phyloP scores from a whole-genome alignment of 2,113 vertebrate genomes.

The Elephas maximus region DNA sequence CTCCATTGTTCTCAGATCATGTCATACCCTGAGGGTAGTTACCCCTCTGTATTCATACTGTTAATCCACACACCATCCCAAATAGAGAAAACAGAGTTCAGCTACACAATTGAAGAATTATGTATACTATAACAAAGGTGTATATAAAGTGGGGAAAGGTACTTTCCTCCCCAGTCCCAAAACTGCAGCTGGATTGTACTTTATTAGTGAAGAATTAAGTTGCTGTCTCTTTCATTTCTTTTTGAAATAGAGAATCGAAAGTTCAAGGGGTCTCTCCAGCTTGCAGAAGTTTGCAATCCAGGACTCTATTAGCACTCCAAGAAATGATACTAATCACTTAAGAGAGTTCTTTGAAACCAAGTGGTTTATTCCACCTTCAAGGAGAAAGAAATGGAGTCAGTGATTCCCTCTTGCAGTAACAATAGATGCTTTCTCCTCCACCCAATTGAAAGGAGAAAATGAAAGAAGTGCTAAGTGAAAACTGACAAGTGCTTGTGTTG shows the following conservation, averaged over 20 bases:
- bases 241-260: slow-evolving; percentile 62
- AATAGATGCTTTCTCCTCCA: slow-evolving; percentile 42
- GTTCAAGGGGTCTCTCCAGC: slow-evolving; percentile 71
- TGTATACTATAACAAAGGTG: not conserved
- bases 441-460: slow-evolving; percentile 53
- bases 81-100: not conserved
- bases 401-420: slow-evolving; percentile 50
- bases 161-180: not conserved
- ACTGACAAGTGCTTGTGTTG: not conserved
- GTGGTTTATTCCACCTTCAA: slow-evolving; percentile 63
- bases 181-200: not conserved
- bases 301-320: slow-evolving; percentile 4
- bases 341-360: slow-evolving; percentile 60
- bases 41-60: not conserved
- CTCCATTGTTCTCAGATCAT: not conserved
- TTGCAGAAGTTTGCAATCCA: slow-evolving; percentile 62
- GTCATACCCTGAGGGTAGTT: not conserved
- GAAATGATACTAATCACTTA: slow-evolving; percentile 61
- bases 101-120: not conserved
- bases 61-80: not conserved
- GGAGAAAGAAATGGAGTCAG: slow-evolving; percentile 60
- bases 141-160: not conserved
- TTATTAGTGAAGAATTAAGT: slow-evolving; percentile 73
- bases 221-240: slow-evolving; percentile 66
- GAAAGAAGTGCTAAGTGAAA: slow-evolving; percentile 65